Evolutionary conservation across 2,113 vertebrate genomes (phyloP).

Genomic region (Genyomyrus donnyi): DNA sequence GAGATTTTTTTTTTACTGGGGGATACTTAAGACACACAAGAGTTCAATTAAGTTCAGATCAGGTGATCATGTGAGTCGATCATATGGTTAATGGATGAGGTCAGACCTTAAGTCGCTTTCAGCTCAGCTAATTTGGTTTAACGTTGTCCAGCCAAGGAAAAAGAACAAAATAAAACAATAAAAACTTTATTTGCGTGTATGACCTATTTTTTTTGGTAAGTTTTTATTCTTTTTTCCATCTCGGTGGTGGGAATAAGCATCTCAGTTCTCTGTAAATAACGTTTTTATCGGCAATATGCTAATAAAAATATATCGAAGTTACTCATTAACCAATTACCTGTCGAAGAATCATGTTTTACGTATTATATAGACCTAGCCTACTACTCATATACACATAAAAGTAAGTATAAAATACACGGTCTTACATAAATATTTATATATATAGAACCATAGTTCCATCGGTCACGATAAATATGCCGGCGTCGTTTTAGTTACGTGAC

Average conservation of each 20-base stretch:
- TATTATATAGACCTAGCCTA: neutral
- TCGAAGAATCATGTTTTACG: neutral
- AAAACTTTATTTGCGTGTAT: neutral
- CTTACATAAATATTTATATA: neutral
- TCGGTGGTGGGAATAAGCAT: conserved; percentile 15
- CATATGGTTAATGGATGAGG: conserved; percentile 45
- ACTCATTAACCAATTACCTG: neutral
- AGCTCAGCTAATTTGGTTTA: conserved; percentile 27
- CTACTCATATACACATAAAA: neutral
- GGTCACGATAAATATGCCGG: neutral
- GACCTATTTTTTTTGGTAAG: neutral
- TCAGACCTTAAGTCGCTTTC: conserved; percentile 26
- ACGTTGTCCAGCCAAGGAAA: neutral
- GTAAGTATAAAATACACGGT: neutral
- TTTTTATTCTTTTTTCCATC: neutral
- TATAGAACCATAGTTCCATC: neutral
- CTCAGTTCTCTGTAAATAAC: neutral
- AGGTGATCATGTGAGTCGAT: conserved; percentile 47
- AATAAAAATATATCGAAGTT: neutral
- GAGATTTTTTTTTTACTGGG: too few species aligned
- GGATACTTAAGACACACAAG: conserved; percentile 51
- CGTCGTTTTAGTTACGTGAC: neutral
- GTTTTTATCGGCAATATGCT: neutral
- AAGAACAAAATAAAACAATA: neutral
- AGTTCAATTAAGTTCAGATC: conserved; percentile 41